These are phyloP conservation scores for Oxyscelio sp. DNA, from an alignment of 2,888 invertebrate species.

Conservation along the genomic window DNA sequence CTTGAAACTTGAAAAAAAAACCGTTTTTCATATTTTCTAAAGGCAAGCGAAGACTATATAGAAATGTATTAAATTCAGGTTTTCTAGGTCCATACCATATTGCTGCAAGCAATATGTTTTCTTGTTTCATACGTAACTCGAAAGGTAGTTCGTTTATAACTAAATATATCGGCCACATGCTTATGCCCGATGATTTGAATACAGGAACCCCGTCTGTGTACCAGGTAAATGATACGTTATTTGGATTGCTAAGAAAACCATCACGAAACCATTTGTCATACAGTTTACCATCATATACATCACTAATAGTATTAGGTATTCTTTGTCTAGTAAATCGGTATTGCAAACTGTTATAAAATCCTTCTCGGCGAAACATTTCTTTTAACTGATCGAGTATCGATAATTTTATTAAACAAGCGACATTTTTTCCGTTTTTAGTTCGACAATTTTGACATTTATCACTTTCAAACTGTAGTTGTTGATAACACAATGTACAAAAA, in stretches of 20 bases:
- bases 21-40: constrained; percentile 9
- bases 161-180: constrained; percentile 53
- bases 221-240: constrained; percentile 68
- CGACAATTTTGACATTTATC: not conserved
- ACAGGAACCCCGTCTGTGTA: constrained; percentile 67
- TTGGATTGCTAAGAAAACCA: constrained; percentile 56
- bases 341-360: constrained; percentile 40
- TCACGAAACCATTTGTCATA: constrained; percentile 52
- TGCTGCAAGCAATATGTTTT: constrained; percentile 38
- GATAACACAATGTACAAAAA: not conserved
- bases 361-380: constrained; percentile 38
- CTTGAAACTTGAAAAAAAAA: not conserved
- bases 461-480: not conserved
- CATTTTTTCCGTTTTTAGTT: not conserved
- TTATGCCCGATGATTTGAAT: constrained; percentile 42
- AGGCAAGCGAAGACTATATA: constrained; percentile 1
- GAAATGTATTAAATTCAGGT: constrained; percentile 38
- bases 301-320: constrained; percentile 20
- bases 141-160: constrained; percentile 39
- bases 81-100: constrained; percentile 30
- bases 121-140: constrained; percentile 29
- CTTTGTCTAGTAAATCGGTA: constrained; percentile 42
- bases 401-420: constrained; percentile 40
- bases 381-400: constrained; percentile 29
- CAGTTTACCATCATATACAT: constrained; percentile 51